Conservation (phyloP, 2,888 invertebrate genomes). For the Drosophila multiciliata region DNA sequence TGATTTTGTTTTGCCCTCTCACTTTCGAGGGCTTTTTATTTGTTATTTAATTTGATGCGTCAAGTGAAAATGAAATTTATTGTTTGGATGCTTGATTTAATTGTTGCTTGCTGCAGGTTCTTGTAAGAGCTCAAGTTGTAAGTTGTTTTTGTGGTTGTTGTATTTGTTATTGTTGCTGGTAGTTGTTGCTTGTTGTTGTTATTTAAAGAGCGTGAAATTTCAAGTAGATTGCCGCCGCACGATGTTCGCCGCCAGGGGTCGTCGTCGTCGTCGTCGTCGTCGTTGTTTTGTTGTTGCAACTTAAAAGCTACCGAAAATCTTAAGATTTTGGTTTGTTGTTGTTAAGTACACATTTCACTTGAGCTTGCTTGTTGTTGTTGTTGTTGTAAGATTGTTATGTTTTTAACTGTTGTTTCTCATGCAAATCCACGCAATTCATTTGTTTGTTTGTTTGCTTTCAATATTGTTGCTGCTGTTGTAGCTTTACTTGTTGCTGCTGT, state of each 20-base stretch:
- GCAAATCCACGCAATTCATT: conserved; percentile 69
- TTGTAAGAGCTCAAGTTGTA: conserved; percentile 40
- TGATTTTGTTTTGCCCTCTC: conserved; percentile 26
- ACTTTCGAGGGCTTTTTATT: conserved; percentile 37
- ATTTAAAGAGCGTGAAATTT: conserved; percentile 77
- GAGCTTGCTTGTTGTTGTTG: conserved; percentile 32
- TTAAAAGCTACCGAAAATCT: conserved; percentile 69
- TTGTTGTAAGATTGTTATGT: conserved; percentile 30
- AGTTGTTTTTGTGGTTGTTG: conserved; percentile 14
- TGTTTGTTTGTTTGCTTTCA: conserved; percentile 49
- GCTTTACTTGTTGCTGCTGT: conserved; percentile 32
- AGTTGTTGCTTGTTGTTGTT: conserved; percentile 47
- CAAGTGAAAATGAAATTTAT: conserved; percentile 77
- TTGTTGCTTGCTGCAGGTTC: conserved; percentile 51
- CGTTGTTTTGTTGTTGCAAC: conserved; percentile 9
- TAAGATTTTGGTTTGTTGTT: conserved; percentile 34
- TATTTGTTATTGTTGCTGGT: conserved; percentile 37
- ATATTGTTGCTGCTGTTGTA: conserved; percentile 40
- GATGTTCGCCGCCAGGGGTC: conserved; percentile 45
- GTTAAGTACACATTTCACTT: conserved; percentile 60
- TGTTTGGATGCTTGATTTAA: conserved; percentile 49
- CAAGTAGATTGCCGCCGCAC: conserved; percentile 71
- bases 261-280: not conserved
- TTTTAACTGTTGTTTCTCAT: conserved; percentile 73
- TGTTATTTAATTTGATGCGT: conserved; percentile 75